Percentiles rank a stretch among this genome's conserved stretches.
These are phyloP conservation scores for Ceratina japonica DNA, from an alignment of 1,140 invertebrate genomes.

Conservation along the genomic window DNA sequence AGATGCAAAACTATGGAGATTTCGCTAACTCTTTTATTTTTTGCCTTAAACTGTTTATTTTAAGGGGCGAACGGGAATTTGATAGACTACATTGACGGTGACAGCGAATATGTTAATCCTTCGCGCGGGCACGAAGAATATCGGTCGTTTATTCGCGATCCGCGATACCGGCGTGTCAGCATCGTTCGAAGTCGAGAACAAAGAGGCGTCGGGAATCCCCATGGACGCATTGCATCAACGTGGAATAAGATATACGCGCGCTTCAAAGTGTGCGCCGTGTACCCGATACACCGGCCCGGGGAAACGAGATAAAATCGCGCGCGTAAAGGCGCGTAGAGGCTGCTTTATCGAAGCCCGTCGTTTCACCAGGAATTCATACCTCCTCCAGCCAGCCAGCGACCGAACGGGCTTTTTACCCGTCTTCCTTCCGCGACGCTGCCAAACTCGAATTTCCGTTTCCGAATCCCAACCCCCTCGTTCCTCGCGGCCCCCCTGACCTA, in stretches of 20 bases:
- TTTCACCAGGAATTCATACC: slow-evolving; percentile 51
- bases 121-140: background rate
- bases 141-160: background rate
- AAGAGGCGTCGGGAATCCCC: slow-evolving; percentile 1
- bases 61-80: no score
- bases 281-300: background rate
- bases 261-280: background rate
- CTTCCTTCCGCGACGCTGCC: slow-evolving; percentile 45
- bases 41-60: no score
- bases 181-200: background rate
- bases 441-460: slow-evolving; percentile 58
- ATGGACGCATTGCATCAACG: background rate
- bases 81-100: no score
- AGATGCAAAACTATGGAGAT: no score
- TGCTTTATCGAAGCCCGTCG: slow-evolving; percentile 49
- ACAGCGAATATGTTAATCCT: no score
- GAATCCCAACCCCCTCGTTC: background rate
- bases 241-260: slow-evolving; percentile 14
- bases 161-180: background rate
- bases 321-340: slow-evolving; percentile 1
- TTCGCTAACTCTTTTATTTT: no score
- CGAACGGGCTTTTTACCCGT: slow-evolving; percentile 34
- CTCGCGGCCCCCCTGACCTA: background rate
- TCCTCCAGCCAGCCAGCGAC: slow-evolving; percentile 25
- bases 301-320: slow-evolving; percentile 49